phyloP scores from a whole-genome alignment of 64 coral and sea anemone genomes.

The Montipora sp. region DNA sequence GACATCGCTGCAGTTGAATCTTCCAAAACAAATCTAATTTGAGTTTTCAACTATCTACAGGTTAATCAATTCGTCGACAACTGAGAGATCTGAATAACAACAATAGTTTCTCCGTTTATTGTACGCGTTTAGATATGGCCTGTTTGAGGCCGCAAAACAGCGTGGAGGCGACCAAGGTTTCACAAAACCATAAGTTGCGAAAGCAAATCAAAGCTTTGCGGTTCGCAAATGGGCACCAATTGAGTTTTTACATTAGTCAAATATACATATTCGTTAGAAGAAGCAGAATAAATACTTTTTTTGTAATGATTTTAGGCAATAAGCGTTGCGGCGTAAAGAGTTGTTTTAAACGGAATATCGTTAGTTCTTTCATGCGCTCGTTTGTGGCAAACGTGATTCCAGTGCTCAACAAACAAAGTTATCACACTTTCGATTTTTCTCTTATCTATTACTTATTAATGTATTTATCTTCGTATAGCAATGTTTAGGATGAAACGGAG shows the following conservation, averaged over 20 bases:
- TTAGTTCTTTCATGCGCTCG: no score
- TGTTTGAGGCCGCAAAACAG: constrained; percentile 11
- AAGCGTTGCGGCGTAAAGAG: no score
- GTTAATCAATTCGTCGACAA: neutral
- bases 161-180: neutral
- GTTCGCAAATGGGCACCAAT: neutral
- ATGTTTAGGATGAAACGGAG: neutral
- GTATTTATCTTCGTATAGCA: neutral
- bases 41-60: neutral
- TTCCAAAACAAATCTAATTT: neutral
- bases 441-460: neutral
- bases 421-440: neutral
- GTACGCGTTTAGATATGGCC: neutral
- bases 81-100: neutral
- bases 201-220: neutral
- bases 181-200: neutral
- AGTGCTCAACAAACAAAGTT: no score
- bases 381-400: neutral
- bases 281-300: no score
- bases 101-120: neutral
- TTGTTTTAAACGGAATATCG: no score
- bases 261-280: no score
- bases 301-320: no score
- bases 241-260: neutral
- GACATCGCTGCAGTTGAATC: no score